Conservation (phyloP, 2,113 vertebrate species). For the Taurulus bubalis region DNA sequence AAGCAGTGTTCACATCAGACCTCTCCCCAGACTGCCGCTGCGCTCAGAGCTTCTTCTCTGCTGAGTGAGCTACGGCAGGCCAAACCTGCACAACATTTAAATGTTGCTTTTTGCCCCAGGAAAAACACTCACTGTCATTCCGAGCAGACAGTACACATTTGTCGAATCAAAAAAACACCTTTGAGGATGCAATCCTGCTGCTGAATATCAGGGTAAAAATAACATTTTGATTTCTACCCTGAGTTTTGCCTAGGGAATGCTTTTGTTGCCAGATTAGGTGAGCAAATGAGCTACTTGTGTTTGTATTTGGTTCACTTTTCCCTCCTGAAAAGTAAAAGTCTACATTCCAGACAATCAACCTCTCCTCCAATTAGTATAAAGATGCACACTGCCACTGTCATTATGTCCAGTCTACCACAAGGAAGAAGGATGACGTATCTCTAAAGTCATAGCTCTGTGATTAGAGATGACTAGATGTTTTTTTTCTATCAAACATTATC, state of each 20-base stretch:
- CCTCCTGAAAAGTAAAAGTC: background rate
- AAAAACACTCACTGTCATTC: background rate
- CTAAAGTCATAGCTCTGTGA: background rate
- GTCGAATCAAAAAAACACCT: background rate
- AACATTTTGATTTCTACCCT: background rate
- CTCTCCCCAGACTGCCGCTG: background rate
- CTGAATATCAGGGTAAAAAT: background rate
- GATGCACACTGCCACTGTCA: background rate
- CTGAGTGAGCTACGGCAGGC: background rate
- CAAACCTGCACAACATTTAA: background rate
- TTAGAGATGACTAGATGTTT: background rate
- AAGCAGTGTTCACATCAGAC: background rate
- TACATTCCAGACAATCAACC: background rate
- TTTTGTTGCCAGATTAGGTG: background rate
- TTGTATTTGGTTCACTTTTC: background rate
- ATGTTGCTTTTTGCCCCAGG: background rate
- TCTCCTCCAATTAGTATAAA: background rate
- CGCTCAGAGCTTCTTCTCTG: background rate
- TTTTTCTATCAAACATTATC: background rate
- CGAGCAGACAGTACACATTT: background rate
- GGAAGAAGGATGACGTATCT: background rate
- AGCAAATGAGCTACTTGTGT: background rate
- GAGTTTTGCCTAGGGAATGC: background rate
- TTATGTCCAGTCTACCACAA: background rate
- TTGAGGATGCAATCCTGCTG: background rate